Evolutionary conservation across 2,797 vertebrate species (phyloP).

Genomic region (Acipenser transmontanus): DNA sequence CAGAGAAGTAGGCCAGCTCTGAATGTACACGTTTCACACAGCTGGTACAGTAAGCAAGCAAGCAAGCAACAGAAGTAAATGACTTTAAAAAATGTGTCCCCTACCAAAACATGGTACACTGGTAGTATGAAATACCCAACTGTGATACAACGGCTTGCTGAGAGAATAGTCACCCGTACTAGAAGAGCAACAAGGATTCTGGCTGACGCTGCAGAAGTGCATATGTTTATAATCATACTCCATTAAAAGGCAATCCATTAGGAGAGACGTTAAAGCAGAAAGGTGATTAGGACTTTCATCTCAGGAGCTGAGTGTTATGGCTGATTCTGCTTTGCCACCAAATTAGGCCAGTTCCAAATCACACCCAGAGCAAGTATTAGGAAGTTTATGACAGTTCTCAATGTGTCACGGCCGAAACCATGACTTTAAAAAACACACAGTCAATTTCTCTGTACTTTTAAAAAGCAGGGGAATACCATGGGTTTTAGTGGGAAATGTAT

Average conservation of each 20-base stretch:
- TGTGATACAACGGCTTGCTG: not conserved
- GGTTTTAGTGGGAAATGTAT: not conserved
- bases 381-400: too few species aligned
- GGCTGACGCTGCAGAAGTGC: constrained; percentile 8
- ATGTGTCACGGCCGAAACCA: too few species aligned
- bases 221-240: constrained; percentile 30
- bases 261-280: constrained; percentile 18
- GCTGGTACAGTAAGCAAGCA: too few species aligned
- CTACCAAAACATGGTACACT: too few species aligned
- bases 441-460: too few species aligned
- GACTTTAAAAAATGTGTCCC: too few species aligned
- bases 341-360: not conserved
- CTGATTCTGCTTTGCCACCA: not conserved
- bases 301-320: constrained; percentile 2
- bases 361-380: not conserved
- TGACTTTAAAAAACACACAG: too few species aligned
- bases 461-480: too few species aligned
- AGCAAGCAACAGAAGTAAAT: too few species aligned
- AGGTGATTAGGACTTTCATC: constrained; percentile 25
- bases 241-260: constrained; percentile 21
- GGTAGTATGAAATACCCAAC: not conserved
- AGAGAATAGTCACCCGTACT: not conserved
- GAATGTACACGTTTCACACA: too few species aligned
- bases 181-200: not conserved
- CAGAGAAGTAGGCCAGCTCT: too few species aligned